Conservation (phyloP, 2,113 vertebrate genomes). For the Propithecus coquereli region DNA sequence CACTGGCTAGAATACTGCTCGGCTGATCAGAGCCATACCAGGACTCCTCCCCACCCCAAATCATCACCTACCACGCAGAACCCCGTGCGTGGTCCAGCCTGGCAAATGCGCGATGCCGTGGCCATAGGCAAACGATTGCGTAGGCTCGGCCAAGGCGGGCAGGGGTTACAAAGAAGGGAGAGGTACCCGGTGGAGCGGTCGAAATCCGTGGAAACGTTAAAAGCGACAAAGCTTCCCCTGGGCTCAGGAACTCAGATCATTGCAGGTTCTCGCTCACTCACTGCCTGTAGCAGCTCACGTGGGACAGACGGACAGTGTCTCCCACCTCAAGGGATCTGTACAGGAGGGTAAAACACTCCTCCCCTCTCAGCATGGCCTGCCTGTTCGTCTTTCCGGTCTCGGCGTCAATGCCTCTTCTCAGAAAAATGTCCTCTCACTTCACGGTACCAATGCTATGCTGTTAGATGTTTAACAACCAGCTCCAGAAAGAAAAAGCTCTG, state of each 20-base stretch:
- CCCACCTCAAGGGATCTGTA: background rate
- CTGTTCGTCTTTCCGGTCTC: background rate
- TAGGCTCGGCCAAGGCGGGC: too few species aligned
- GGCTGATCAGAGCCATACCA: background rate
- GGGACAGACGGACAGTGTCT: background rate
- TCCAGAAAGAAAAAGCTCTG: background rate
- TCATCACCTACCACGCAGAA: background rate
- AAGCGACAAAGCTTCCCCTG: background rate
- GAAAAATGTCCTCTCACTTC: background rate
- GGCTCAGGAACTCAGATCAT: background rate
- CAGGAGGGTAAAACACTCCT: too few species aligned
- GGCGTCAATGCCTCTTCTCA: background rate
- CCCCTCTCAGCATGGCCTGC: too few species aligned
- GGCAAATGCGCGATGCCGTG: background rate
- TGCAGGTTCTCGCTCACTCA: background rate
- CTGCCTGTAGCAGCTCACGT: too few species aligned
- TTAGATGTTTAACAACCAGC: background rate
- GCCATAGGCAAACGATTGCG: background rate
- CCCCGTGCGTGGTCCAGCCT: accelerated
- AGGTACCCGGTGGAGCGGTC: too few species aligned
- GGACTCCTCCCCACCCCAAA: background rate
- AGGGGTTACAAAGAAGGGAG: background rate
- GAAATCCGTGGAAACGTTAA: background rate
- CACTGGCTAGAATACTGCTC: background rate
- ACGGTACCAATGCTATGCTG: too few species aligned